A percentile compares a stretch with the other conserved stretches of the same genome.
Conservation (phyloP, 1,140 invertebrate species). For the Leptinotarsa undecemlineata region DNA sequence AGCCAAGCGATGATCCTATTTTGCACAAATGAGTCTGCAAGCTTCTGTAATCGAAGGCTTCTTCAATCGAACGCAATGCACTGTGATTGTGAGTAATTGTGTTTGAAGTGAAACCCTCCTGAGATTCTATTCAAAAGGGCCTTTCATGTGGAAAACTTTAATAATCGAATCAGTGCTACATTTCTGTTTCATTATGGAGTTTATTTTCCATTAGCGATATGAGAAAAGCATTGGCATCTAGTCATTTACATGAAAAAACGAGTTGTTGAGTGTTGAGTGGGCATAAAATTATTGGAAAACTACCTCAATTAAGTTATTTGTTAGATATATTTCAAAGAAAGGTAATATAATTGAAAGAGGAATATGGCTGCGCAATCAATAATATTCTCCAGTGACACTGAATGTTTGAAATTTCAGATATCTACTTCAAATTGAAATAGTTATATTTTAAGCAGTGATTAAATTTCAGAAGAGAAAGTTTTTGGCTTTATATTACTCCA, state of each 20-base stretch:
- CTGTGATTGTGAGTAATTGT: background rate
- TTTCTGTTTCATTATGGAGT: background rate
- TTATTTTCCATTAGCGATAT: background rate
- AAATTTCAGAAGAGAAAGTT: too few relatives aligned
- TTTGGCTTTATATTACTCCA: too few relatives aligned
- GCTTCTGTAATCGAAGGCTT: background rate
- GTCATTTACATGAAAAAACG: background rate
- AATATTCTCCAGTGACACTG: too few relatives aligned
- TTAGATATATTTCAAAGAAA: too few relatives aligned
- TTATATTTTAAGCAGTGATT: too few relatives aligned
- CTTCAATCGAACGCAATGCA: background rate
- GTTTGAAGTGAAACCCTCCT: background rate
- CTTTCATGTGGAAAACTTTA: background rate
- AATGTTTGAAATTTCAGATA: too few relatives aligned
- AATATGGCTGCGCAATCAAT: too few relatives aligned
- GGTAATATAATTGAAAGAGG: too few relatives aligned
- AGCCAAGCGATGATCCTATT: too few relatives aligned
- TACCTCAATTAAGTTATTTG: background rate
- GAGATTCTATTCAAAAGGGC: background rate
- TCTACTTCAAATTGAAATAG: too few relatives aligned
- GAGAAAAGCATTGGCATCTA: background rate
- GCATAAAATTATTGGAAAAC: background rate
- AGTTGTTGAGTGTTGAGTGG: background rate
- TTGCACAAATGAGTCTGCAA: background rate
- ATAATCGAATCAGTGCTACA: background rate